Evolutionary conservation across 2,113 vertebrate genomes (phyloP).

Genomic region (Irena cyanogastra): DNA sequence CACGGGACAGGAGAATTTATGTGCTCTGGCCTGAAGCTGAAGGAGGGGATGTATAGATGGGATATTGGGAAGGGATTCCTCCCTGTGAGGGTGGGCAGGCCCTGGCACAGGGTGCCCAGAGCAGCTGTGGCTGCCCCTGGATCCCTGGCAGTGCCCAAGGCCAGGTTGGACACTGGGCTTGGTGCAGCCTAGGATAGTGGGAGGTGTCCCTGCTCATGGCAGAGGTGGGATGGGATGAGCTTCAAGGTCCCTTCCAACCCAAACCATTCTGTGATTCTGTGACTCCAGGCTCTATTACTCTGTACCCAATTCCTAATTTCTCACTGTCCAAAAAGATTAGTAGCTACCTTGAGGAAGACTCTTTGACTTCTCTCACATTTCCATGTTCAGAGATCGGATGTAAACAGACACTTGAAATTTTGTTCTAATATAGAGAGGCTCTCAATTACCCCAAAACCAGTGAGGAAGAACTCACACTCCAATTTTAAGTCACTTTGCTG

Average conservation of each 20-base stretch:
- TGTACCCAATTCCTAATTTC: not conserved
- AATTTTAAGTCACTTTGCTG: not conserved
- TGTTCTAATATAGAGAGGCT: accelerated
- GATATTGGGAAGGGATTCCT: accelerated
- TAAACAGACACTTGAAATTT: not conserved
- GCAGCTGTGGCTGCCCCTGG: not conserved
- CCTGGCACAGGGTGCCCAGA: not conserved
- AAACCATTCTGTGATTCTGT: not conserved
- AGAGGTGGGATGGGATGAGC: accelerated
- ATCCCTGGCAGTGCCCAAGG: not conserved
- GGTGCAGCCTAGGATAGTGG: not conserved
- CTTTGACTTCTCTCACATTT: not conserved
- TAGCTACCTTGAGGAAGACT: not conserved
- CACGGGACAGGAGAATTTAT: accelerated
- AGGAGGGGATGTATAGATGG: not conserved
- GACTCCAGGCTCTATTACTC: not conserved
- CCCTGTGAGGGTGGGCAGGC: not conserved
- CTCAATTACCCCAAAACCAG: not conserved
- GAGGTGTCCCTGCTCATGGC: not conserved
- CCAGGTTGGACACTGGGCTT: not conserved
- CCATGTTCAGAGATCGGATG: not conserved
- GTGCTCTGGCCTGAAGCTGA: not conserved
- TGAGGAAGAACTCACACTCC: not conserved
- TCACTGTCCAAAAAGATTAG: not conserved
- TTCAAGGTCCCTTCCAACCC: not conserved